These are phyloP conservation scores for Hecatera dysodea DNA, from an alignment of 2,888 invertebrate genomes.

Conservation along the genomic window DNA sequence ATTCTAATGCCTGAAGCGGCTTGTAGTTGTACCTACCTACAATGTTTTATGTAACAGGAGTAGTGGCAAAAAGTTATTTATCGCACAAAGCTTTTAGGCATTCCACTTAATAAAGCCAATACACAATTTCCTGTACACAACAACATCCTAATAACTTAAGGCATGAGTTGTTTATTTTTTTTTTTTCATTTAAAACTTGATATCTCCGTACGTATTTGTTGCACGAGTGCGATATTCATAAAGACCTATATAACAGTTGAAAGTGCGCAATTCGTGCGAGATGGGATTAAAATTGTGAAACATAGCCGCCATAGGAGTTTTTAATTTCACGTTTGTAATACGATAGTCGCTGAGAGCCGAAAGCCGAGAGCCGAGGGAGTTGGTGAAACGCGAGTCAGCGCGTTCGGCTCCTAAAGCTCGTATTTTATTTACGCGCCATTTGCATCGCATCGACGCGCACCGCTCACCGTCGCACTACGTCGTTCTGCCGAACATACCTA, in stretches of 20 bases:
- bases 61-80: slow-evolving; percentile 1
- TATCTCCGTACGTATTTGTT: slow-evolving; percentile 24
- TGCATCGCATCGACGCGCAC: slow-evolving; percentile 73
- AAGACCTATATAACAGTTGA: slow-evolving; percentile 46
- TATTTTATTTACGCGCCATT: slow-evolving; percentile 87
- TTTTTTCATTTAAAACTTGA: slow-evolving; percentile 14
- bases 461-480: slow-evolving; percentile 57
- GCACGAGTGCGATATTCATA: slow-evolving; percentile 35
- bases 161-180: neutral
- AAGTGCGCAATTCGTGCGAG: slow-evolving; percentile 52
- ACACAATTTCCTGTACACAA: slow-evolving; percentile 13
- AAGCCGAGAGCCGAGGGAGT: slow-evolving; percentile 45
- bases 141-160: slow-evolving; percentile 7
- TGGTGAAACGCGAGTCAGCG: slow-evolving; percentile 63
- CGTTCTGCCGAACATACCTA: slow-evolving; percentile 56
- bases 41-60: neutral
- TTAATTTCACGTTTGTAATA: slow-evolving; percentile 74
- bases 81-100: slow-evolving; percentile 18
- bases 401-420: slow-evolving; percentile 69
- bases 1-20: slow-evolving; percentile 21
- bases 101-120: slow-evolving; percentile 8
- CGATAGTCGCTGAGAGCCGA: slow-evolving; percentile 55
- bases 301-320: slow-evolving; percentile 66
- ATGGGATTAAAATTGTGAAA: slow-evolving; percentile 70
- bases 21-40: slow-evolving; percentile 12